These are phyloP conservation scores for Tenthredo livida DNA, from an alignment of 2,888 invertebrate species.

Conservation along the genomic window DNA sequence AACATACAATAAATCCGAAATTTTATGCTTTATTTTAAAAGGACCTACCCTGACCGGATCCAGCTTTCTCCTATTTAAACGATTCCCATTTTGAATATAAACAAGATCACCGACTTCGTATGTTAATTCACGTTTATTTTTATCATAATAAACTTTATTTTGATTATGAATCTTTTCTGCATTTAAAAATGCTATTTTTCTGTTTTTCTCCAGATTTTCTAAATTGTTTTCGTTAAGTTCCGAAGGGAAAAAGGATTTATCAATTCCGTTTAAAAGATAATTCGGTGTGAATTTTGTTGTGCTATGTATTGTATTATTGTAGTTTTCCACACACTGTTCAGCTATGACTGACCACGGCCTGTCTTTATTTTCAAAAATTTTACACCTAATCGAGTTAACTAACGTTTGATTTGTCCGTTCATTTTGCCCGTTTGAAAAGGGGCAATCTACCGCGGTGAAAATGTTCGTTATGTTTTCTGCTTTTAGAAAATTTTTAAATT, in stretches of 20 bases:
- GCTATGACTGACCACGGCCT: constrained; percentile 58
- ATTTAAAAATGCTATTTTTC: constrained; percentile 49
- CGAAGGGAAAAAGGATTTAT: constrained; percentile 42
- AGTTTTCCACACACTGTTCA: constrained; percentile 58
- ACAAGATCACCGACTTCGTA: constrained; percentile 58
- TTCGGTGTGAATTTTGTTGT: constrained; percentile 55
- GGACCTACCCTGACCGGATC: constrained; percentile 56
- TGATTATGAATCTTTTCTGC: constrained; percentile 56
- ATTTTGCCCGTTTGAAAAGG: no score
- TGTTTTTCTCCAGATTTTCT: constrained; percentile 44
- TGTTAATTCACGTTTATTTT: constrained; percentile 46
- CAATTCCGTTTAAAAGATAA: constrained; percentile 56
- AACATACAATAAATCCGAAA: constrained; percentile 53
- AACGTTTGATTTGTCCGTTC: constrained; percentile 23
- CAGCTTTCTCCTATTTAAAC: constrained; percentile 60
- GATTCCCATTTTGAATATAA: constrained; percentile 58
- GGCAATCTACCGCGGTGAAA: no score
- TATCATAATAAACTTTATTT: constrained; percentile 58
- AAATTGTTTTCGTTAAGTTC: constrained; percentile 37
- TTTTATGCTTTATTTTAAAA: constrained; percentile 57
- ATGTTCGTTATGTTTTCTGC: no score
- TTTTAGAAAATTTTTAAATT: no score
- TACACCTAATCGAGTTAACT: constrained; percentile 55
- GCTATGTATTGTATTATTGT: constrained; percentile 58
- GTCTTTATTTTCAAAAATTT: constrained; percentile 56